phyloP scores from a whole-genome alignment of 2,888 invertebrate species.

The Harpalus rubripes region DNA sequence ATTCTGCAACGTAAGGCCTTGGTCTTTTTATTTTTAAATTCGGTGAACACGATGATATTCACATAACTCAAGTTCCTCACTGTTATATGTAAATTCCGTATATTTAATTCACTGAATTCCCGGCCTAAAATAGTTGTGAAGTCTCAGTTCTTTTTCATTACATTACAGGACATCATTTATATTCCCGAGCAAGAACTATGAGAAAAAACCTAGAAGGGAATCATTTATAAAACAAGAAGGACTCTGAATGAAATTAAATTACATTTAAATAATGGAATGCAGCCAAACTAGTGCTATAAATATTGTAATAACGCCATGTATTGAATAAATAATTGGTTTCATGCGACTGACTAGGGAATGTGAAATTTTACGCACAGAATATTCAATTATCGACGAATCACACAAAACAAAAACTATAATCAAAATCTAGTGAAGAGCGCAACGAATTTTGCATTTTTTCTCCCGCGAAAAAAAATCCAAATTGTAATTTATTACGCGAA shows the following conservation, averaged over 20 bases:
- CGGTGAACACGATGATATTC: slow-evolving; percentile 26
- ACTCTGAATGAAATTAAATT: slow-evolving; percentile 42
- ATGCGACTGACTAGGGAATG: slow-evolving; percentile 25
- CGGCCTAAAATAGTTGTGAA: slow-evolving; percentile 49
- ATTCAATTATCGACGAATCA: slow-evolving; percentile 17
- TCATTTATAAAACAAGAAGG: slow-evolving; percentile 45
- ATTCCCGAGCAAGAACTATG: slow-evolving; percentile 40
- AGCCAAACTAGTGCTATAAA: slow-evolving; percentile 30
- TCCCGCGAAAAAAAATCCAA: slow-evolving; percentile 34
- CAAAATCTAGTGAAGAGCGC: slow-evolving; percentile 27
- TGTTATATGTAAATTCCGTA: slow-evolving; percentile 60
- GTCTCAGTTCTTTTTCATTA: slow-evolving; percentile 50
- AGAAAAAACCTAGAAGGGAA: slow-evolving; percentile 18
- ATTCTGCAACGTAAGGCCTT: slow-evolving; percentile 18
- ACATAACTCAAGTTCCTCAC: slow-evolving; percentile 50
- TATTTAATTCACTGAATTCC: slow-evolving; percentile 56
- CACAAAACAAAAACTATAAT: slow-evolving; percentile 32
- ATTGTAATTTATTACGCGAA: slow-evolving; percentile 63
- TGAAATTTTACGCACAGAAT: slow-evolving; percentile 20
- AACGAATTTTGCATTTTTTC: slow-evolving; percentile 42
- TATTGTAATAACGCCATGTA: slow-evolving; percentile 26
- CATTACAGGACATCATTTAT: slow-evolving; percentile 50
- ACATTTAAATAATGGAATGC: slow-evolving; percentile 45
- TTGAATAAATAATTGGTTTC: slow-evolving; percentile 31
- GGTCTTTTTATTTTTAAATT: slow-evolving; percentile 24